Evolutionary conservation across 1,140 invertebrate species (phyloP), one percentile per base, ranked within the genome.

Genomic region (Atta texana): DNA sequence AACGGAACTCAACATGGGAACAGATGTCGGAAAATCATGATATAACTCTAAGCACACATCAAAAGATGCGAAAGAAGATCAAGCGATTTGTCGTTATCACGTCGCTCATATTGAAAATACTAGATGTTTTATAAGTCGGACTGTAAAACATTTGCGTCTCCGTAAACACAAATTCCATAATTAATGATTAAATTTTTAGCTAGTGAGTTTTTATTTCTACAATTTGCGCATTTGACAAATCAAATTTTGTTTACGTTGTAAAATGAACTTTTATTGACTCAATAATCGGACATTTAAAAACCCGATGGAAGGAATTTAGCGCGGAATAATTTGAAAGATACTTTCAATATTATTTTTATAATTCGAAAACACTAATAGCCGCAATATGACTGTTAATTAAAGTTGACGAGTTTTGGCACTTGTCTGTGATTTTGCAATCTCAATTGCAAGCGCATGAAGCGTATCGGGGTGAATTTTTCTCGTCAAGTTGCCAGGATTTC

Each of bases 401-500:
- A 84, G 28, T 24, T 31, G 39, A 72, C 68, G 18, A 75, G 31
- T 84, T 75, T 84, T 53, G 51, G 3, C 39, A 51, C 31, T 34
- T 5, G 31, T 31, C 31, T 31, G 31, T 34, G 31, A 34, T 34
- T 34, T 34, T 34, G 31, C 18, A 24, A 72, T 82, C 53, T 82
- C 69, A 39, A 84, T 84, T n/a, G 34, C 64, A 7, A 82, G 55
- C 69, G 74, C 61, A 49, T 76, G 49, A 2, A 44, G 61, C 74
- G 82, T 78, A 75, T 89, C 72, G 71, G 77, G 84, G 74, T 77
- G 84, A 89, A 89, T 77, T 90, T 69, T 57, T 86, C 76, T 78
- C 86, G 64, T 78, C 76, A 82, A 51, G 59, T 63, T 71, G 77
- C 86, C 63, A 75, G 87, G 86, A 91, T 90, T 90, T 90, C 86